phyloP scores from a whole-genome alignment of 1,140 invertebrate species.

The Nomia melanderi region DNA sequence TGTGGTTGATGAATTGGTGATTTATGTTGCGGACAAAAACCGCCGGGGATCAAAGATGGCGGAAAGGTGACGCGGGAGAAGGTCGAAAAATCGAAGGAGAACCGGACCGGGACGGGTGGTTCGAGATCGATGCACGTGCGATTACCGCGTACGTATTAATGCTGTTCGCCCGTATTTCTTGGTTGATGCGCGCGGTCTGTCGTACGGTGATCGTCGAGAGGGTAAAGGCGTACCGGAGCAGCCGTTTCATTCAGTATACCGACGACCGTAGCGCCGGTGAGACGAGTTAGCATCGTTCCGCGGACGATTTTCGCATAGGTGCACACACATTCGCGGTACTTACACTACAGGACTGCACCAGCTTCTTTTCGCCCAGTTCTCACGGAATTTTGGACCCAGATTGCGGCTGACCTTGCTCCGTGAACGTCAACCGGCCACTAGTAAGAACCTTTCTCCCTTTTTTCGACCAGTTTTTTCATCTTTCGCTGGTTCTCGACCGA shows the following conservation, averaged over 20 bases:
- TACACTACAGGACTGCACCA: no score
- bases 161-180: background rate
- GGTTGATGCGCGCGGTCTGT: background rate
- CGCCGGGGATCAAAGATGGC: background rate
- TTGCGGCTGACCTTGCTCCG: background rate
- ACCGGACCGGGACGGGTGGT: background rate
- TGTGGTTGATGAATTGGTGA: background rate
- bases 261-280: slow-evolving; percentile 67
- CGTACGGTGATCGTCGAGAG: slow-evolving; percentile 27
- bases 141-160: slow-evolving; percentile 3
- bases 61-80: background rate
- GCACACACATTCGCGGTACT: no score
- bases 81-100: background rate
- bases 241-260: slow-evolving; percentile 68
- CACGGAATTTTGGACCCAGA: background rate
- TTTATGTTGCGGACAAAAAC: background rate
- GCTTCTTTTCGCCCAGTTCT: no score
- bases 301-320: slow-evolving; percentile 30
- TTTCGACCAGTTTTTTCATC: background rate
- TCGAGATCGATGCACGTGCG: slow-evolving; percentile 26
- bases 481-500: background rate
- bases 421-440: background rate
- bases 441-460: background rate
- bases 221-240: slow-evolving; percentile 50
- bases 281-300: slow-evolving; percentile 14